Conservation (phyloP, 2,888 invertebrate species). For the Isotomurus palustris region DNA sequence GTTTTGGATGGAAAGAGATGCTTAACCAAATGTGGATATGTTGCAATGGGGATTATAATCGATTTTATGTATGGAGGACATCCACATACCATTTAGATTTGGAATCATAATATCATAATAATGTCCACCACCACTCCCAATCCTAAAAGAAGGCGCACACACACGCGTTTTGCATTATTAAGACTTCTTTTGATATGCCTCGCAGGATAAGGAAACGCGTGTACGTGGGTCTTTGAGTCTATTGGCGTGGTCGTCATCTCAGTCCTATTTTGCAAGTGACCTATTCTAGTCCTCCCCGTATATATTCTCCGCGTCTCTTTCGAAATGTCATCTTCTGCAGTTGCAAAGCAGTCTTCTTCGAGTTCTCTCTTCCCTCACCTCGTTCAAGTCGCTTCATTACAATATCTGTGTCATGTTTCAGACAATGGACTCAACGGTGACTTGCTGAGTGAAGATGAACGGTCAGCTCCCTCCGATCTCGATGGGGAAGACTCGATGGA, state of each 20-base stretch:
- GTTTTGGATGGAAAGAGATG: neutral
- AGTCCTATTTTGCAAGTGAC: too few relatives aligned
- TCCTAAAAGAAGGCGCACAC: too few relatives aligned
- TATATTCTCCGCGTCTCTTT: neutral
- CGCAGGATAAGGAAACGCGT: neutral
- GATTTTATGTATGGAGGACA: neutral
- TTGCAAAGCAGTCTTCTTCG: neutral
- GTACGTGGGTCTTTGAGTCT: neutral
- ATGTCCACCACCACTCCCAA: too few relatives aligned
- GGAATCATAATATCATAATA: neutral
- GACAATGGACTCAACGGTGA: conserved; percentile 60
- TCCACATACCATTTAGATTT: neutral
- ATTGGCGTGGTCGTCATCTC: too few relatives aligned
- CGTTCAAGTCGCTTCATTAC: neutral
- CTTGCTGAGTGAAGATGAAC: conserved; percentile 61
- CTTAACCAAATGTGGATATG: conserved; percentile 1
- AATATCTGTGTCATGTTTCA: conserved; percentile 49
- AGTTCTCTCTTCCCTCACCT: neutral
- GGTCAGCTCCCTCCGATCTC: conserved; percentile 59
- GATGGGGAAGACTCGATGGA: conserved; percentile 60
- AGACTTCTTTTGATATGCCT: neutral
- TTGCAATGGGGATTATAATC: conserved; percentile 2
- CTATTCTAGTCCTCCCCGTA: too few relatives aligned
- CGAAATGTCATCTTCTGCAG: neutral
- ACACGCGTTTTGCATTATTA: neutral